These are phyloP conservation scores for Thelaira solivaga DNA, from an alignment of 2,888 invertebrate species.

Conservation along the genomic window DNA sequence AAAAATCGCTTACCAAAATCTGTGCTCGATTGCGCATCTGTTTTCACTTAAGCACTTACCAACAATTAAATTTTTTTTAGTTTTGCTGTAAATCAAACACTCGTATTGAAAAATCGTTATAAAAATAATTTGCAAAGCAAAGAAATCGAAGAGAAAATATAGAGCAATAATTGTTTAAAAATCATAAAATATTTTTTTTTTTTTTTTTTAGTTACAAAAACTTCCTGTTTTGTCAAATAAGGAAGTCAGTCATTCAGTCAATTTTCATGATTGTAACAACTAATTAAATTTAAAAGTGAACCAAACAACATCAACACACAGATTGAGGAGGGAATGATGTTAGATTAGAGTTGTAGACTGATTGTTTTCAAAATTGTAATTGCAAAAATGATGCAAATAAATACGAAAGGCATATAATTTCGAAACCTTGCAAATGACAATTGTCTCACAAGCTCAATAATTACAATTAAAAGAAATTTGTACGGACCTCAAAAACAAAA, in stretches of 20 bases:
- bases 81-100: background rate
- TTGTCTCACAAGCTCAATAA: too few species aligned
- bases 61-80: background rate
- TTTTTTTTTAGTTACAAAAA: too few species aligned
- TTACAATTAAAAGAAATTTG: too few species aligned
- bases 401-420: background rate
- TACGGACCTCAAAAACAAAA: too few species aligned
- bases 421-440: too few species aligned
- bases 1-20: too few species aligned
- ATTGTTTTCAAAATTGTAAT: background rate
- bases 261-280: background rate
- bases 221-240: constrained; percentile 19
- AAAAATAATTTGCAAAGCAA: background rate
- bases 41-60: background rate
- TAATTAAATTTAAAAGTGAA: constrained; percentile 1
- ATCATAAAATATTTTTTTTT: background rate
- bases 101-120: background rate
- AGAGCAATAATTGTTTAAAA: background rate
- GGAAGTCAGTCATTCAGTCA: too few species aligned
- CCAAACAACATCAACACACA: background rate
- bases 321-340: background rate
- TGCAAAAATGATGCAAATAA: background rate
- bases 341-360: background rate
- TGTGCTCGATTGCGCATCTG: too few species aligned
- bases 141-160: background rate